Evolutionary conservation across 2,888 invertebrate genomes (phyloP), one percentile per base, ranked within the genome.

Genomic region (Plagiodera versicolora): DNA sequence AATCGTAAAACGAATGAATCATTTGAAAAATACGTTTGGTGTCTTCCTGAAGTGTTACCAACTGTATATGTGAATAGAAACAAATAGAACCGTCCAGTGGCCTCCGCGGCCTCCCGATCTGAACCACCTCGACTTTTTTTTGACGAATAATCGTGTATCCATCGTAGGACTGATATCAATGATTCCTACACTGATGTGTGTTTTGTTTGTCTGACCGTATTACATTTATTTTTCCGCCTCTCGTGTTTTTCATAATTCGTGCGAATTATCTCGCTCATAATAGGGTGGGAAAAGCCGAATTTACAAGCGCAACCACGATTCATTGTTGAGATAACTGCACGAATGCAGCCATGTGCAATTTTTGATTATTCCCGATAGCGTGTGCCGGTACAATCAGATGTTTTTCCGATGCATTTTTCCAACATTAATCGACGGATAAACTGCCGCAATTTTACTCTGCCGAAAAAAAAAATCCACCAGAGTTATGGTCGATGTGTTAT

Each of bases 301-400:
- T 64, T 67, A 67, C 65, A 68, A 63, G 65, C 65, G 67, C 56
- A 63, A 61, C 63, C 56, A 58, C 55, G 65, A 60, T 63, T 56
- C 55, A 30, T 56, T 63, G 67, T 67, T 66, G 50, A 56, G 68
- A 70, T 69, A 64, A 55, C 61, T 58, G 67, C 67, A 67, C 66
- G 73, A 74, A 70, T 75, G 74, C 71, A 75, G 70, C 72, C 77
- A 77, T 76, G 74, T 77, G 77, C 76, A 76, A 71, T 75, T 76
- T 76, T 76, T 75, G 77, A 77, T 77, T 77, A 75, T 70, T 60
- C 60, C 64, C 55, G 75, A 75, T 75, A 62, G 70, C 72, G 70
- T 74, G 73, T 69, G 69, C 65, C 63, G 50, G 60, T 58, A 55
- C 63, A 70, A 70, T 71, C 70, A 58, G 58, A 61, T 63, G 62